Conservation (phyloP, 2,888 invertebrate genomes). For the Agapetus fuscipes region DNA sequence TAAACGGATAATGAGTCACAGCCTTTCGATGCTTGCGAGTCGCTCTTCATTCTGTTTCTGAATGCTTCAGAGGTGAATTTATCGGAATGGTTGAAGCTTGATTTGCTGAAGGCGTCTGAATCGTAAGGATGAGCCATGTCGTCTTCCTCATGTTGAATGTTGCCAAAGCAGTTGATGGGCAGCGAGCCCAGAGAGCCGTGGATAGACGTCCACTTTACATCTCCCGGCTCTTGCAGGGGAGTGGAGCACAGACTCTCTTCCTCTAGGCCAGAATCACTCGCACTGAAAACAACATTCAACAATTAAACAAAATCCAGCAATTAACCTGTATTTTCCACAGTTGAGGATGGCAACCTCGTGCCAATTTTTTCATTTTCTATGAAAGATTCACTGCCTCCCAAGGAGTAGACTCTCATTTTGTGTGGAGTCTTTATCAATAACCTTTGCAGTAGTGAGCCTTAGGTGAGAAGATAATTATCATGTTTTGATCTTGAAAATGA, state of each 20-base stretch:
- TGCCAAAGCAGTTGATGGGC: neutral
- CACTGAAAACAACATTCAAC: constrained; percentile 14
- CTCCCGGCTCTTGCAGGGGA: constrained; percentile 6
- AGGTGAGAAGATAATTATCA: too few species aligned
- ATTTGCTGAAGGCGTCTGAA: neutral
- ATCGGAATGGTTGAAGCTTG: constrained; percentile 17
- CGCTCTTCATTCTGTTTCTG: constrained; percentile 42
- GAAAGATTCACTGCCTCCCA: too few species aligned
- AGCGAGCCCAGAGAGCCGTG: constrained; percentile 34
- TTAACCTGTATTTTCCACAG: too few species aligned
- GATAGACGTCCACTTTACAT: constrained; percentile 18
- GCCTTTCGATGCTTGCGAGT: constrained; percentile 31
- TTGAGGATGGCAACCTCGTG: too few species aligned
- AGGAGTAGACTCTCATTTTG: too few species aligned
- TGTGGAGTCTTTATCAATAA: too few species aligned
- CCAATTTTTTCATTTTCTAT: too few species aligned
- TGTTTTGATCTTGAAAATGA: too few species aligned
- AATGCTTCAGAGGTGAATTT: constrained; percentile 30
- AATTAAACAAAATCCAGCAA: too few species aligned
- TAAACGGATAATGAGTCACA: constrained; percentile 8
- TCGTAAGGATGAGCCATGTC: neutral
- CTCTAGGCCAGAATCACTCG: constrained; percentile 23
- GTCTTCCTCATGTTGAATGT: neutral
- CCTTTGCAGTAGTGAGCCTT: too few species aligned
- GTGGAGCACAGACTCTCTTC: constrained; percentile 23